These are phyloP conservation scores for Beris chalybata DNA, from an alignment of 2,888 invertebrate genomes.

Conservation along the genomic window DNA sequence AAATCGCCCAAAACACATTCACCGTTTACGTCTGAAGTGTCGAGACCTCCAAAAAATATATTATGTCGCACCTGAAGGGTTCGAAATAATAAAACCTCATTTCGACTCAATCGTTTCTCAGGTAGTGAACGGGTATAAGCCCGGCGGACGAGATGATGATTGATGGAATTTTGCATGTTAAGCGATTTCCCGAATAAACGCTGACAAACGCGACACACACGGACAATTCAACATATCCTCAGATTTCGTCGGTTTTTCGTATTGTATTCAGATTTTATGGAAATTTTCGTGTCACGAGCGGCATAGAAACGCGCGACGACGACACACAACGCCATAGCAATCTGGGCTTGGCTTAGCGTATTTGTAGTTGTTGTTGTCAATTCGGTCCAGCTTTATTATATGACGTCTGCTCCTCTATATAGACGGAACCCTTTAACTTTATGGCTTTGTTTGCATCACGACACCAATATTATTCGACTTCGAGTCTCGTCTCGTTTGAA, in stretches of 20 bases:
- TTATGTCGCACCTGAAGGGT: no score
- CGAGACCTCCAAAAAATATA: no score
- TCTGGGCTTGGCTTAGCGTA: no score
- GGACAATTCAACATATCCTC: conserved; percentile 18
- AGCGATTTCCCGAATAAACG: conserved; percentile 36
- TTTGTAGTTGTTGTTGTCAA: no score
- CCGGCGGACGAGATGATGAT: conserved; percentile 32
- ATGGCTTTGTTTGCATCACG: conserved; percentile 30
- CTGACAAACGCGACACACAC: conserved; percentile 25
- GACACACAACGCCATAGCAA: neutral
- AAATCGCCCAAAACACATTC: no score
- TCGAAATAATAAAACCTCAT: conserved; percentile 17
- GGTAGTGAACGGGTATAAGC: no score
- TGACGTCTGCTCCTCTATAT: no score
- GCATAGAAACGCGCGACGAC: conserved; percentile 12
- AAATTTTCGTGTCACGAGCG: conserved; percentile 35
- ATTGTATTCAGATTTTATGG: conserved; percentile 40
- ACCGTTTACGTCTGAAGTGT: no score
- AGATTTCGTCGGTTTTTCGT: conserved; percentile 31
- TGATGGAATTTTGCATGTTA: conserved; percentile 38
- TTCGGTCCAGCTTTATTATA: no score
- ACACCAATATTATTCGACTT: conserved; percentile 17
- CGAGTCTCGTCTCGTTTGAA: conserved; percentile 23
- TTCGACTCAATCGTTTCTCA: conserved; percentile 20
- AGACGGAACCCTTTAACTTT: conserved; percentile 21